A percentile compares a stretch with the other conserved stretches of the same genome.
phyloP scores from a whole-genome alignment of 2,888 invertebrate species.

The Andrena hattorfiana region DNA sequence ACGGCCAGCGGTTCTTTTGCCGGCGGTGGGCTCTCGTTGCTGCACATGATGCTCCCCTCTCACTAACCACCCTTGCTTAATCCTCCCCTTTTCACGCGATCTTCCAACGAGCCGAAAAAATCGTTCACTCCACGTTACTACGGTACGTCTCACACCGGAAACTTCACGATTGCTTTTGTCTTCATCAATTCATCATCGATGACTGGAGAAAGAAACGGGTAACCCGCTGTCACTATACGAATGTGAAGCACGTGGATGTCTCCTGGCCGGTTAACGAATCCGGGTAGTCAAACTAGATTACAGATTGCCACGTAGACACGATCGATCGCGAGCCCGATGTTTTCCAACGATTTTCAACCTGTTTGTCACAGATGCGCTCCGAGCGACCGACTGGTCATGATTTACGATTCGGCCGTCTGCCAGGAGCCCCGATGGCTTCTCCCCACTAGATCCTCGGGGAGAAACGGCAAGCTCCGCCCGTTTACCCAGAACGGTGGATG shows the following conservation, averaged over 20 bases:
- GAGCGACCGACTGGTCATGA: constrained; percentile 83
- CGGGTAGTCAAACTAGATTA: constrained; percentile 37
- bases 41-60: constrained; percentile 80
- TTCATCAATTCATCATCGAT: too few relatives aligned
- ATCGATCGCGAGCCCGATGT: constrained; percentile 65
- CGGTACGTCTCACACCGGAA: constrained; percentile 30
- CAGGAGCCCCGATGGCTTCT: constrained; percentile 65
- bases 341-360: constrained; percentile 69
- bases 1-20: constrained; percentile 80
- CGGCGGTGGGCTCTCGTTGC: constrained; percentile 83
- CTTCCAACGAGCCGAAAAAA: background rate
- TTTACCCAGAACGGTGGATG: constrained; percentile 39
- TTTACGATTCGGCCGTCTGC: constrained; percentile 79
- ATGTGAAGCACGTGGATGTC: background rate
- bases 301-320: constrained; percentile 38
- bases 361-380: constrained; percentile 75
- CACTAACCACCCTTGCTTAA: background rate
- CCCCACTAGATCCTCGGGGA: constrained; percentile 58
- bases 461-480: constrained; percentile 64
- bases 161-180: constrained; percentile 16
- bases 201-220: background rate
- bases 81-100: too few relatives aligned
- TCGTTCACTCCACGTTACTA: background rate
- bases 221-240: background rate
- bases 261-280: background rate